Evolutionary conservation across 2,888 invertebrate species (phyloP).

Genomic region (Drosophila maculinotata): DNA sequence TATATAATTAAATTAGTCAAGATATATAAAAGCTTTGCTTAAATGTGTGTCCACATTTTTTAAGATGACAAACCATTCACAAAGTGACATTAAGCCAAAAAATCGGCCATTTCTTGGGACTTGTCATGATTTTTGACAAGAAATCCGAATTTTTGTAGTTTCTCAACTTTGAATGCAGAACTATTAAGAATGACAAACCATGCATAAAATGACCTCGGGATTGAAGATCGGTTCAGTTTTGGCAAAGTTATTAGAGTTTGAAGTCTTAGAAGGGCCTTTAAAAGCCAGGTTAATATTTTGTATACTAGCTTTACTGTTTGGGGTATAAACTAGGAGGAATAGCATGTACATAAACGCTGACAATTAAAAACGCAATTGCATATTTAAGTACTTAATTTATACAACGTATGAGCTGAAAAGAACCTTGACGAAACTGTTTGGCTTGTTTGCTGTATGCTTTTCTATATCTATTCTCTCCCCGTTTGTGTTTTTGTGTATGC

Average conservation of each 20-base stretch:
- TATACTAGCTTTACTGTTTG: slow-evolving; percentile 8
- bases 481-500: slow-evolving; percentile 2
- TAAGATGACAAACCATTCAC: not conserved
- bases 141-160: too few relatives aligned
- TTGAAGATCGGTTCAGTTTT: too few relatives aligned
- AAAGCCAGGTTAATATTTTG: too few relatives aligned
- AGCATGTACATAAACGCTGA: slow-evolving; percentile 19
- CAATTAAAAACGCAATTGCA: slow-evolving; percentile 64
- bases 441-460: slow-evolving; percentile 6
- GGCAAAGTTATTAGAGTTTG: too few relatives aligned
- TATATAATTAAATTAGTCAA: slow-evolving; percentile 11
- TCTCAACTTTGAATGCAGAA: too few relatives aligned
- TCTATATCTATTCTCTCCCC: not conserved
- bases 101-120: too few relatives aligned
- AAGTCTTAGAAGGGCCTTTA: too few relatives aligned
- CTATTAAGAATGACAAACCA: too few relatives aligned
- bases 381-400: slow-evolving; percentile 40
- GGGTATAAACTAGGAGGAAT: slow-evolving; percentile 7
- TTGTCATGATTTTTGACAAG: too few relatives aligned
- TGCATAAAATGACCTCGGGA: too few relatives aligned
- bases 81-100: too few relatives aligned
- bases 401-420: slow-evolving; percentile 42
- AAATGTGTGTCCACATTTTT: not conserved
- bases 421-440: slow-evolving; percentile 54
- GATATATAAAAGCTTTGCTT: slow-evolving; percentile 6